These are phyloP conservation scores for Cavia porcellus DNA, from an alignment of 2,113 vertebrate genomes.

Conservation along the genomic window DNA sequence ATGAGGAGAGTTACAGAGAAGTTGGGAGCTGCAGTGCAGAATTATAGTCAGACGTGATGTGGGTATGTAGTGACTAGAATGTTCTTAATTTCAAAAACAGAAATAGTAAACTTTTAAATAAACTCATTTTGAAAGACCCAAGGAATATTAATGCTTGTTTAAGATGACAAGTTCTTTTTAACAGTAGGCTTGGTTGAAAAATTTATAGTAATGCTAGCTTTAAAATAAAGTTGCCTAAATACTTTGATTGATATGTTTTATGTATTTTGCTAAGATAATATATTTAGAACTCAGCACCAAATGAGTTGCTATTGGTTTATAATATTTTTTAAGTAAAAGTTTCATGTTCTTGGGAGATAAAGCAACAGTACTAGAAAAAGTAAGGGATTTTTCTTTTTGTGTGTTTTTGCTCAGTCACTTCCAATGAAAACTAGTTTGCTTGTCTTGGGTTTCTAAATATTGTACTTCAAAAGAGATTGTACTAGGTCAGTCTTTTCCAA, in stretches of 20 bases:
- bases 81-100: neutral
- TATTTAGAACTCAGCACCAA: slow-evolving; percentile 22
- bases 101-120: neutral
- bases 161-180: slow-evolving; percentile 42
- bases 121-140: neutral
- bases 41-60: neutral
- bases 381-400: neutral
- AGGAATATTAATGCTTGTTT: neutral
- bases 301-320: slow-evolving; percentile 7
- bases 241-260: slow-evolving; percentile 28
- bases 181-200: slow-evolving; percentile 4
- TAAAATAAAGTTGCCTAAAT: slow-evolving; percentile 54
- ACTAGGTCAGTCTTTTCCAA: slow-evolving; percentile 3
- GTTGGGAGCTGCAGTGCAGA: neutral
- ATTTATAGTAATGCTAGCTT: slow-evolving; percentile 14
- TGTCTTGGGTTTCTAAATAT: slow-evolving; percentile 48
- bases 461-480: slow-evolving; percentile 44
- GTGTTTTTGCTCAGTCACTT: neutral
- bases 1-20: neutral
- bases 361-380: neutral
- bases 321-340: slow-evolving; percentile 38
- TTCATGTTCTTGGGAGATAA: neutral
- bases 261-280: neutral
- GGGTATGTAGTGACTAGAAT: neutral
- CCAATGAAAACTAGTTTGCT: neutral